phyloP scores from a whole-genome alignment of 2,888 invertebrate genomes.

The Cheilosia variabilis region DNA sequence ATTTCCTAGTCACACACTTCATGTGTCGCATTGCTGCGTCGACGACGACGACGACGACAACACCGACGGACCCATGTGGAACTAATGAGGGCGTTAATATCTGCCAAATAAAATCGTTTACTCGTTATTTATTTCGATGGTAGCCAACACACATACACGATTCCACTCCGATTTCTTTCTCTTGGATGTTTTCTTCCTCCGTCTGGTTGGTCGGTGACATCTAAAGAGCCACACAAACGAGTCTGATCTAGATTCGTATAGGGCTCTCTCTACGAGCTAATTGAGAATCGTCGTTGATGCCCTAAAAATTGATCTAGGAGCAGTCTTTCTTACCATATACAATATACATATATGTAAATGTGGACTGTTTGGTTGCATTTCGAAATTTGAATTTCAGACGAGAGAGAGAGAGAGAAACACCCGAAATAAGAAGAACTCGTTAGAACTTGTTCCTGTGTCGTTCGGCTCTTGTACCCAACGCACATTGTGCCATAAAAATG shows the following conservation, averaged over 20 bases:
- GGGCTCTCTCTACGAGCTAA: slow-evolving; percentile 48
- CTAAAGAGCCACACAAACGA: slow-evolving; percentile 41
- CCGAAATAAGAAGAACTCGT: neutral
- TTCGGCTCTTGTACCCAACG: slow-evolving; percentile 52
- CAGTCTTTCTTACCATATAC: neutral
- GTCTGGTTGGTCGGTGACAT: slow-evolving; percentile 31
- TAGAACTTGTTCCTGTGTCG: slow-evolving; percentile 34
- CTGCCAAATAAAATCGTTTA: slow-evolving; percentile 75
- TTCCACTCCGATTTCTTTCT: slow-evolving; percentile 26
- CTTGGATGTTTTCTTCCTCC: neutral
- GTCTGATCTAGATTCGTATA: slow-evolving; percentile 62
- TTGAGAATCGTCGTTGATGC: slow-evolving; percentile 45
- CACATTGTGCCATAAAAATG: slow-evolving; percentile 73
- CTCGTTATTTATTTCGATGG: slow-evolving; percentile 70
- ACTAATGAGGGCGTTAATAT: slow-evolving; percentile 76
- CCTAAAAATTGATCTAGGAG: slow-evolving; percentile 23
- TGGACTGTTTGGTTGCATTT: slow-evolving; percentile 27
- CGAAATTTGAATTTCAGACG: slow-evolving; percentile 58
- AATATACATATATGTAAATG: slow-evolving; percentile 26
- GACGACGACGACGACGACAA: neutral
- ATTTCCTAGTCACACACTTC: slow-evolving; percentile 49
- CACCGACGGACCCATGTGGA: slow-evolving; percentile 55
- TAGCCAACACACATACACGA: slow-evolving; percentile 36
- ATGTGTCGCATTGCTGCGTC: neutral
- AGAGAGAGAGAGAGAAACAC: neutral